These are phyloP conservation scores for Sinella curviseta DNA, from an alignment of 1,140 invertebrate species.

Conservation along the genomic window DNA sequence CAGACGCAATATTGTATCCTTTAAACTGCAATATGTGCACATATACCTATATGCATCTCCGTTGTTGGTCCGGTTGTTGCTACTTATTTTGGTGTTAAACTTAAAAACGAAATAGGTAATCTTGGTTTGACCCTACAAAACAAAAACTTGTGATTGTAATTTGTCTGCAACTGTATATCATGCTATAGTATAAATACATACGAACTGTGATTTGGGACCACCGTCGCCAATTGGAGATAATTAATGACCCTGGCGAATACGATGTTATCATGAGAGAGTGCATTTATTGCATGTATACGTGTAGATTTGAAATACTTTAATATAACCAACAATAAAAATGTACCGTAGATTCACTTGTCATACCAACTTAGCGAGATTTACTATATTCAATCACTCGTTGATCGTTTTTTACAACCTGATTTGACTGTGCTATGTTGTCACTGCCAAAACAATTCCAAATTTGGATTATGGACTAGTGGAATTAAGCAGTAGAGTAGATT, in stretches of 20 bases:
- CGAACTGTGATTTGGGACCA: too few species aligned
- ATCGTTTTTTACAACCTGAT: not conserved
- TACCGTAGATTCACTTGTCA: not conserved
- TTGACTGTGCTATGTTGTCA: not conserved
- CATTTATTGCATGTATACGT: too few species aligned
- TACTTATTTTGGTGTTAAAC: too few species aligned
- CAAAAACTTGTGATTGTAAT: too few species aligned
- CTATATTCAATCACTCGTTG: not conserved
- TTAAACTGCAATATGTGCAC: too few species aligned
- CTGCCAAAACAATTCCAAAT: slow-evolving; percentile 24
- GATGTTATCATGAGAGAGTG: not conserved
- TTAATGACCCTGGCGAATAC: slow-evolving; percentile 5
- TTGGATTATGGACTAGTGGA: not conserved
- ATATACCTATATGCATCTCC: too few species aligned
- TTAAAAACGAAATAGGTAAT: too few species aligned
- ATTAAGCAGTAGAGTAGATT: not conserved
- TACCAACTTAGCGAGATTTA: not conserved
- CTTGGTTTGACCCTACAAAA: too few species aligned
- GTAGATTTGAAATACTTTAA: not conserved
- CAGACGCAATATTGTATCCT: too few species aligned
- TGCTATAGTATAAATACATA: too few species aligned
- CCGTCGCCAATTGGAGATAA: slow-evolving; percentile 1
- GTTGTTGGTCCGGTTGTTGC: too few species aligned
- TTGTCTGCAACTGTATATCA: too few species aligned
- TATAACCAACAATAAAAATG: not conserved